Conservation (phyloP, 2,888 invertebrate species). For the Perizoma affinitatum region DNA sequence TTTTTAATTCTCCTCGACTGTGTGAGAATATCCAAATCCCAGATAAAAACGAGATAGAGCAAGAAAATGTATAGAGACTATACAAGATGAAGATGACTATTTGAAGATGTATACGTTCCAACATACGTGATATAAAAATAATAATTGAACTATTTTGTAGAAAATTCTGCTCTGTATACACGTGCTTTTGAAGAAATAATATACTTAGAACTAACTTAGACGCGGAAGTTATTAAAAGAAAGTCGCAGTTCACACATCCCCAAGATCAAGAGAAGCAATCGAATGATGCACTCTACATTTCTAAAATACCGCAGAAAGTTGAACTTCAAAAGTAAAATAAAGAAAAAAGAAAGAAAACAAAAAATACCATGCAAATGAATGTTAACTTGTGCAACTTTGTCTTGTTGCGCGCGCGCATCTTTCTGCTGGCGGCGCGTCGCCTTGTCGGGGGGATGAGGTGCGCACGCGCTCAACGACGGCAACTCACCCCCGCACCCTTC, state of each 20-base stretch:
- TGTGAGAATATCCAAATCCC: background rate
- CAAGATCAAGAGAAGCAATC: background rate
- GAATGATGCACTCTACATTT: background rate
- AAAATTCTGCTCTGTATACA: background rate
- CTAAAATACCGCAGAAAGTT: background rate
- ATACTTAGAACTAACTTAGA: background rate
- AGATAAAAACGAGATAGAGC: background rate
- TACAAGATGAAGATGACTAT: too few relatives aligned
- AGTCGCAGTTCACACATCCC: background rate
- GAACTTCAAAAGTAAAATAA: slow-evolving; percentile 11
- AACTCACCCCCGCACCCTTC: slow-evolving; percentile 84
- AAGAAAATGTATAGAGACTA: background rate
- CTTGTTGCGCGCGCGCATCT: slow-evolving; percentile 88
- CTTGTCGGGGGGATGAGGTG: slow-evolving; percentile 85
- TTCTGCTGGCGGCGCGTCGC: slow-evolving; percentile 83
- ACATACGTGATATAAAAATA: too few relatives aligned
- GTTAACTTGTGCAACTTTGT: slow-evolving; percentile 91
- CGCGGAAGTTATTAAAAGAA: background rate
- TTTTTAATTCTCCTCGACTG: background rate
- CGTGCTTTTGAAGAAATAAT: background rate
- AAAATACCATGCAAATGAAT: slow-evolving; percentile 92
- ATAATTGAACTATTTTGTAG: too few relatives aligned
- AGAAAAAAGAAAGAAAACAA: slow-evolving; percentile 48
- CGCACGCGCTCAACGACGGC: slow-evolving; percentile 75
- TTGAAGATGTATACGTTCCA: too few relatives aligned